These are phyloP conservation scores for Hydra vulgaris DNA, from an alignment of 30 jellyfish, hydroid and myxozoan species.

Conservation along the genomic window DNA sequence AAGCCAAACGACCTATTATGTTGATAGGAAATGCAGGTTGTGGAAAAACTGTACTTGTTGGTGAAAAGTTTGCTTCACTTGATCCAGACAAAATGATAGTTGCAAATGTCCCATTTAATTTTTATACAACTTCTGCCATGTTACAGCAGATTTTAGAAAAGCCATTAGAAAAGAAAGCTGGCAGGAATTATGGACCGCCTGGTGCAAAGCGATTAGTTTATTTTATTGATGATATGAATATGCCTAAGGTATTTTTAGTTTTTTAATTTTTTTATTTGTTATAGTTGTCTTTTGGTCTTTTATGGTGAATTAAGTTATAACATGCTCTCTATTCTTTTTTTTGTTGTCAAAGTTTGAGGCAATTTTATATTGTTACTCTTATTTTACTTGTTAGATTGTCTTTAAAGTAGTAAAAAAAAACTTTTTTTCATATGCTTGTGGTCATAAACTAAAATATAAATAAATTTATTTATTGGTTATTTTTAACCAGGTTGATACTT, in stretches of 20 bases:
- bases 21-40: conserved; percentile 97
- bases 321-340: too few species aligned
- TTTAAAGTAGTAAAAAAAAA: too few species aligned
- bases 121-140: conserved; percentile 97
- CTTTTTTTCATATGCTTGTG: too few species aligned
- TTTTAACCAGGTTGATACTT: conserved; percentile 69
- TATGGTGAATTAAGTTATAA: too few species aligned
- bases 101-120: conserved; percentile 91
- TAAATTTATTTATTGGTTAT: neutral
- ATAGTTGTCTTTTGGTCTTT: neutral
- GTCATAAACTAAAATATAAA: too few species aligned
- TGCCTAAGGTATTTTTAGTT: conserved; percentile 72
- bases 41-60: conserved; percentile 95
- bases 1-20: conserved; percentile 84
- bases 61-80: conserved; percentile 87
- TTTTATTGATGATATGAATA: conserved; percentile 95
- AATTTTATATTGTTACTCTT: too few species aligned
- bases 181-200: conserved; percentile 98
- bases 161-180: conserved; percentile 97
- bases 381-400: too few species aligned
- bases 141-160: conserved; percentile 83
- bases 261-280: neutral
- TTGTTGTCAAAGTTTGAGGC: too few species aligned
- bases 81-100: conserved; percentile 94
- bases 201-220: conserved; percentile 84